These are phyloP conservation scores for Watsonalla cultraria DNA, from an alignment of 2,888 invertebrate genomes.

Conservation along the genomic window DNA sequence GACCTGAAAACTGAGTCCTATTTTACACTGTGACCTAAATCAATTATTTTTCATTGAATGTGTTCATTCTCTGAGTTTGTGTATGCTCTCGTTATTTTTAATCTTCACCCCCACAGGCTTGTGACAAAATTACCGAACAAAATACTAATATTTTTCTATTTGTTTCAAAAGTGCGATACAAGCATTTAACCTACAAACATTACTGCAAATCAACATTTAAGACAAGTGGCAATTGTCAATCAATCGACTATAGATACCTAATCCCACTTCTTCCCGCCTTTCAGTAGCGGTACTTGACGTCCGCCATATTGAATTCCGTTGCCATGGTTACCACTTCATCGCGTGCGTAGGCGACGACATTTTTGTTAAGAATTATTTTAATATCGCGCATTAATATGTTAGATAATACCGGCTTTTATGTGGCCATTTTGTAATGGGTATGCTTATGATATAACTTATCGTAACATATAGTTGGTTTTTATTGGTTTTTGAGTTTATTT, in stretches of 20 bases:
- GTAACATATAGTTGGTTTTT: no score
- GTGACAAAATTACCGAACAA: no score
- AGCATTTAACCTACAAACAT: neutral
- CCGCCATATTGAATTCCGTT: slow-evolving; percentile 67
- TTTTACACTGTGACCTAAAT: no score
- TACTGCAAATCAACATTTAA: neutral
- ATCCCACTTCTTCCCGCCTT: slow-evolving; percentile 16
- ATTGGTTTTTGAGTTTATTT: no score
- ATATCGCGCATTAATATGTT: neutral
- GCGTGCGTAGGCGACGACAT: slow-evolving; percentile 45
- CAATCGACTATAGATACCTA: slow-evolving; percentile 16
- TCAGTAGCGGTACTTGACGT: slow-evolving; percentile 31
- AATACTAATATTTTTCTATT: no score
- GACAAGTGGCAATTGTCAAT: neutral
- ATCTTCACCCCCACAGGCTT: no score
- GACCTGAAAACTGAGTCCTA: no score
- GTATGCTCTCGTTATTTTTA: no score
- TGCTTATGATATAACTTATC: neutral
- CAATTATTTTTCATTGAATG: no score
- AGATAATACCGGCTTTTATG: neutral
- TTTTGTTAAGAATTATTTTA: slow-evolving; percentile 12
- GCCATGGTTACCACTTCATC: slow-evolving; percentile 55
- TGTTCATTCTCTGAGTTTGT: no score
- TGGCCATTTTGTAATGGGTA: neutral
- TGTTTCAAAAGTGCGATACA: no score